Percentiles rank a stretch among this genome's conserved stretches.
phyloP scores from a whole-genome alignment of 2,113 vertebrate genomes.

The Neogobius melanostomus region DNA sequence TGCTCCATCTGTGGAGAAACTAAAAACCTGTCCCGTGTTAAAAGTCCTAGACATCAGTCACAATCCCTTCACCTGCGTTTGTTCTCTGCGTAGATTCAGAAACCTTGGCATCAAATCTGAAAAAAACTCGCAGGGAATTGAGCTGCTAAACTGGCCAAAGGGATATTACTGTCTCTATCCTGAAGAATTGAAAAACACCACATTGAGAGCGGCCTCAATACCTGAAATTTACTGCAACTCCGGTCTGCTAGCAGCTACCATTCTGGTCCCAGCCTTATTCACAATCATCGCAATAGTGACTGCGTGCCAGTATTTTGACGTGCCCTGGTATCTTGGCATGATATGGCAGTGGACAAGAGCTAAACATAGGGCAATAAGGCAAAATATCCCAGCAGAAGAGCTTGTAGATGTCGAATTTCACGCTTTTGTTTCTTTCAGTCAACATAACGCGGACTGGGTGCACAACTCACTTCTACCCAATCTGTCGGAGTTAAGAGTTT shows the following conservation, averaged over 20 bases:
- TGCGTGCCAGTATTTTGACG: conserved; percentile 80
- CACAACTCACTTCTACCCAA: conserved; percentile 79
- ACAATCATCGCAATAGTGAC: conserved; percentile 45
- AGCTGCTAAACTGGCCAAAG: conserved; percentile 79
- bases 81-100: conserved; percentile 79
- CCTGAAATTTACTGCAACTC: conserved; percentile 78
- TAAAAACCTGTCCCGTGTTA: conserved; percentile 75
- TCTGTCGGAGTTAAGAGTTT: conserved; percentile 77
- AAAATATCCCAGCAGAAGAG: conserved; percentile 34
- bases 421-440: conserved; percentile 90
- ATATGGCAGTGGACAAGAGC: conserved; percentile 85
- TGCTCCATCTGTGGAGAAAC: conserved; percentile 63
- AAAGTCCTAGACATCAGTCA: conserved; percentile 70
- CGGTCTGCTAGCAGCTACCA: conserved; percentile 69
- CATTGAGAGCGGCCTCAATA: conserved; percentile 75
- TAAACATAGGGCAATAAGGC: conserved; percentile 73
- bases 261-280: conserved; percentile 69
- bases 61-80: conserved; percentile 87
- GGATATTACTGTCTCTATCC: conserved; percentile 83
- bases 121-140: conserved; percentile 18
- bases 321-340: conserved; percentile 88
- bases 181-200: conserved; percentile 58
- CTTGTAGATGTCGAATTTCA: conserved; percentile 77
- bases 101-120: conserved; percentile 37
- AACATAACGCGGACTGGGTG: conserved; percentile 82